A percentile compares a stretch with the other conserved stretches of the same genome.
phyloP scores from a whole-genome alignment of 2,888 invertebrate species.

The Rutpela maculata region DNA sequence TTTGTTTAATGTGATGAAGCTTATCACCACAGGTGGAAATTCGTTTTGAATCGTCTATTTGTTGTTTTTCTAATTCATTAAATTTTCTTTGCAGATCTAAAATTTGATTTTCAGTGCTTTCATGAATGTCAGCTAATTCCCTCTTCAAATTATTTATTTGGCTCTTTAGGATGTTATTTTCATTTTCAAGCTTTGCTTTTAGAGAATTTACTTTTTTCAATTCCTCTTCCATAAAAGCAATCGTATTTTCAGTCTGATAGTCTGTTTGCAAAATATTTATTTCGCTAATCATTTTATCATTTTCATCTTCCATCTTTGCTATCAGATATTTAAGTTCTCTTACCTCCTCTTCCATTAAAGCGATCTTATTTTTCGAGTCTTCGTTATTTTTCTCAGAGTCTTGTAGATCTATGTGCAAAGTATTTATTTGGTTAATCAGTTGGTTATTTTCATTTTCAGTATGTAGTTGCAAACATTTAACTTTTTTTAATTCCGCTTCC shows the following conservation, averaged over 20 bases:
- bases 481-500: neutral
- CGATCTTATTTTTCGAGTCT: neutral
- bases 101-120: constrained; percentile 18
- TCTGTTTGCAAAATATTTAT: too few relatives aligned
- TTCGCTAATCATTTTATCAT: neutral
- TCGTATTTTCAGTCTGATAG: neutral
- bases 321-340: neutral
- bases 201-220: neutral
- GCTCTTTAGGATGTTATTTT: neutral
- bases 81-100: constrained; percentile 14
- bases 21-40: neutral
- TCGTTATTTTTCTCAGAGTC: neutral
- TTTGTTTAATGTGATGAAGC: neutral
- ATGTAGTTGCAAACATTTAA: neutral
- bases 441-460: neutral
- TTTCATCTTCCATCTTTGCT: neutral
- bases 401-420: too few relatives aligned
- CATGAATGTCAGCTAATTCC: neutral
- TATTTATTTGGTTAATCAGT: neutral
- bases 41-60: constrained; percentile 17
- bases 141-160: constrained; percentile 10
- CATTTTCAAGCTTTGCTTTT: neutral
- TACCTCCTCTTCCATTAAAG: neutral
- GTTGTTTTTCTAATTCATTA: constrained; percentile 11
- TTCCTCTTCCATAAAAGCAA: neutral